Base-by-base conservation (phyloP, 2,113 vertebrate species). In the Alethe castanea region DNA sequence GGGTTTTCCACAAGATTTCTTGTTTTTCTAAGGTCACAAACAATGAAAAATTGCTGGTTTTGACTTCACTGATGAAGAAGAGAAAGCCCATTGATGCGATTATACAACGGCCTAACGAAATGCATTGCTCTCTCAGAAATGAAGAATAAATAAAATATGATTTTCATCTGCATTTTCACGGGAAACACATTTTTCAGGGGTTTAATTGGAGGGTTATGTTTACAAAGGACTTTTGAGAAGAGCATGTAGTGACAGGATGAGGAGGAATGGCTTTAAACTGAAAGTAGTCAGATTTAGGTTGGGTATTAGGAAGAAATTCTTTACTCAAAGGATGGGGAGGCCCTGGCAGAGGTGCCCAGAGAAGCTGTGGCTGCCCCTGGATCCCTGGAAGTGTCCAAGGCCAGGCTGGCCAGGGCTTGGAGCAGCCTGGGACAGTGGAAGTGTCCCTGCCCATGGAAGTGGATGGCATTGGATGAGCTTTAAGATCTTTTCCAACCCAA, bases 241-340 rank as follows among this genome's bases (percentile, higher is more conserved):
- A 20, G 4, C 12, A 3, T 12, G 24, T 7, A 15, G 14, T 5
- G 47, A 23, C 11, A 36, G 31, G 19, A 42, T 1, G 23, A 56
- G 35, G 26, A 33, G 31, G 26, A 83, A 31, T 0, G 0, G 10
- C 12, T 50, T 70, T 11, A 36, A 36, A 23, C 6, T 77, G 40
- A 9, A 23, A 77, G 10, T 17, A 56, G 26, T 12, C 14, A 56
- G 31, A 42, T 15, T 77, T 77, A 48, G 25, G 2, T 16, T 19
- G 31, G 5, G 15, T 4, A 13, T 56, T 33, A 6, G 20, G 35
- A 62, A 35, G 5, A 19, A 90, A 70, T 50, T 42, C 8, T 22
- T 54, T 2, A 4, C 12, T 56, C 8, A 6, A 2, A 70, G 48
- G 18, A 5, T 24, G 40, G 1, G 0, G 0, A 56, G 5, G 5